Base-by-base conservation (phyloP, 92 coral and sea anemone species). In the Nematostella vectensis region DNA sequence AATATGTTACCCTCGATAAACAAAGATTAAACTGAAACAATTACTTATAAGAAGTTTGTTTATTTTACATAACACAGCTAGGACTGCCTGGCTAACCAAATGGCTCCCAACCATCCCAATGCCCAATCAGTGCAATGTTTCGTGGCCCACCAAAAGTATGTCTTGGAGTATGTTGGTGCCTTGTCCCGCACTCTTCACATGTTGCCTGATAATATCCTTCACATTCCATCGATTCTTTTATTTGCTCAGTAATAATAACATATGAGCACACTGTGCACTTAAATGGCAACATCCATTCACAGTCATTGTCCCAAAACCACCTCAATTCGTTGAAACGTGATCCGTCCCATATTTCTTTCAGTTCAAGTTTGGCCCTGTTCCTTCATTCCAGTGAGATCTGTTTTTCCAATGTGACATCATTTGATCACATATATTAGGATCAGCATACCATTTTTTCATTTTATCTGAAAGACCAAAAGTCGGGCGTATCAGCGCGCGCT, bases 41-140 rank as follows among this genome's bases (percentile, higher is more conserved):
- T n/a, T n/a, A n/a, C n/a, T n/a, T n/a, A n/a, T n/a, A 1, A 16
- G 61, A 28, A 55, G 45, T 31, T 25, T 3, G 17, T 25, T 29
- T 1, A 25, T n/a, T 8, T 17, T 28, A 29, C 61, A 55, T 58
- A 70, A 62, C 62, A 70, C 77, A 70, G 31, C 77, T 70, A 31
- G 60, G 77, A 8, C 43, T 11, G 19, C 80, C 80, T 52, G 80
- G 80, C 25, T 39, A 74, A 11, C 80, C 80, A 52, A 74, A 65
- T 16, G 80, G 80, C 44, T 74, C 73, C 73, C 73, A 65, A 4
- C 80, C 80, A 59, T 74, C 80, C 80, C 80, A 74, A 36, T 74
- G 80, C 13, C 81, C 74, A 20, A 74, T 74, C 2, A 66, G 42
- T 19, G 74, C 81, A 58, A 66, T 59, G 25, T 74, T 74, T 1